Evolutionary conservation across 2,888 invertebrate species (phyloP).

Genomic region (Hololepta plana): DNA sequence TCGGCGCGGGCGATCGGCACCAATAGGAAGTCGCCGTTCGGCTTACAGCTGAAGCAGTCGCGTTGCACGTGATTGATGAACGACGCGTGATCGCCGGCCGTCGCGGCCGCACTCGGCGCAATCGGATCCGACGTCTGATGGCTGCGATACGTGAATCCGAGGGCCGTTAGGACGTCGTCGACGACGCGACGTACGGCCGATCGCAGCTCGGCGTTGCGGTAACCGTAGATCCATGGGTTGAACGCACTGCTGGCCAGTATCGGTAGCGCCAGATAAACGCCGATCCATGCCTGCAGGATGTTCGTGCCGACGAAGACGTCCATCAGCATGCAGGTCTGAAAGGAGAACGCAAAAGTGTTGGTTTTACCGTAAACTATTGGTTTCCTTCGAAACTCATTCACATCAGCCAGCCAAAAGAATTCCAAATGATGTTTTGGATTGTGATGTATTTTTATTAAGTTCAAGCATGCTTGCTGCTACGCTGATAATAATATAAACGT

Average conservation of each 20-base stretch:
- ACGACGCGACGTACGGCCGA: conserved; percentile 36
- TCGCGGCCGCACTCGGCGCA: conserved; percentile 23
- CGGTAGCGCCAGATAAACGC: conserved; percentile 37
- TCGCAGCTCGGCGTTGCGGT: conserved; percentile 40
- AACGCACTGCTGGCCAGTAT: conserved; percentile 37
- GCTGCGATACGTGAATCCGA: conserved; percentile 25
- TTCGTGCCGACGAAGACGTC: conserved; percentile 32
- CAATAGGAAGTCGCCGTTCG: conserved; percentile 20
- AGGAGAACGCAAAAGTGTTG: conserved; percentile 9
- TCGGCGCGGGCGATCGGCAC: conserved; percentile 25
- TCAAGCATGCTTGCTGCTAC: too few relatives aligned
- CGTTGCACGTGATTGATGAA: conserved; percentile 24
- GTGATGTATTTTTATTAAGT: too few relatives aligned
- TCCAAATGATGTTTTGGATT: too few relatives aligned
- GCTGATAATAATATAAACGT: too few relatives aligned
- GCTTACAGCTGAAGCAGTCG: conserved; percentile 15
- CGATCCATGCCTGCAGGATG: conserved; percentile 32
- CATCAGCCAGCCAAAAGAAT: too few relatives aligned
- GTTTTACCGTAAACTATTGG: conserved; percentile 1
- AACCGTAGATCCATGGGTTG: conserved; percentile 49
- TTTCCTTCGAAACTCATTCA: too few relatives aligned
- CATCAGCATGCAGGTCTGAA: conserved; percentile 33
- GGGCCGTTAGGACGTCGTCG: conserved; percentile 29
- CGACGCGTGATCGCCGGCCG: conserved; percentile 23
- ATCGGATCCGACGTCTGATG: conserved; percentile 18